Base-by-base conservation (phyloP, 2,888 invertebrate genomes). In the Xanthorhoe designata region DNA sequence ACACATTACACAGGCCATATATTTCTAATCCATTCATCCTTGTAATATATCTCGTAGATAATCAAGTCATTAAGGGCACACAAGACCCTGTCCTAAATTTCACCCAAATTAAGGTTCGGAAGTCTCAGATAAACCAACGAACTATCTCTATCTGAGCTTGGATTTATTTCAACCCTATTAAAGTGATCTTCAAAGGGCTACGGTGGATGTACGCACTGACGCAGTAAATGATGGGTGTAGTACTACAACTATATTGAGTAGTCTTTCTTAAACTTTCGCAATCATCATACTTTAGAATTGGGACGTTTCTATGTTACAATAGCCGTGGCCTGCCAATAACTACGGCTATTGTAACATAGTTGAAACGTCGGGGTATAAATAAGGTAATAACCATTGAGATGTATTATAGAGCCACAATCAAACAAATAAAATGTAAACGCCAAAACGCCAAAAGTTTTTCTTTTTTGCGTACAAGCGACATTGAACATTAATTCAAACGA, bases 91-190 rank as follows among this genome's bases (percentile, higher is more conserved):
- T 24, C 38, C 53, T 52, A 38, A 66, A 61, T 58, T 54, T 52
- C 52, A 59, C 63, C 55, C 59, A 63, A 60, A 63, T 67, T 59
- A 67, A 63, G 66, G 66, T 51, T 50, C 50, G 61, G 55, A 54
- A 66, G 62, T 62, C 58, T 51, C 53, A 54, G 9, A 47, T 50
- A 54, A 35, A 35, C 59, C 59, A 10, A 53, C 58, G 49, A 56
- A 58, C 66, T 58, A 66, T 66, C 57, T 50, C 50, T 56, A 60
- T 63, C 68, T 59, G 13, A 53, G 45, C 51, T 58, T 35, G 68
- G 60, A 70, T 72, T 72, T 72, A 70, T 70, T 68, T 58, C 58
- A 55, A 67, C 60, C 68, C 65, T 68, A 71, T 73, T 66, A 66
- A 68, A 67, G 58, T 38, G 66, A 58, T 66, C 64, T 68, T 69